phyloP scores from a whole-genome alignment of 2,888 invertebrate species.

The Tridacna gigas region DNA sequence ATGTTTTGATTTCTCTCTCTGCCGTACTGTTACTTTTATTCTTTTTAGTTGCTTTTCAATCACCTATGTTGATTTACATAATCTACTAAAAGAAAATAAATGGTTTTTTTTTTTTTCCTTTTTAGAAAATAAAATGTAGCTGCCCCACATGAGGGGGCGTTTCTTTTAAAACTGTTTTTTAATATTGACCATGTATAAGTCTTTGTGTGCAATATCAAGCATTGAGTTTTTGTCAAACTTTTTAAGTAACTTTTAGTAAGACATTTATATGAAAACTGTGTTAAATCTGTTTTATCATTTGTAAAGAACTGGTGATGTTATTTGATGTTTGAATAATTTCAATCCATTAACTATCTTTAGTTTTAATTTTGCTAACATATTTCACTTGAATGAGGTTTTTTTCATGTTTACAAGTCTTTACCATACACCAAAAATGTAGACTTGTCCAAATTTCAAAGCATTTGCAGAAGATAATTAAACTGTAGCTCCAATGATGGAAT shows the following conservation, averaged over 20 bases:
- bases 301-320: conserved; percentile 5
- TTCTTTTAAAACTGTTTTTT: conserved; percentile 27
- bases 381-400: no score
- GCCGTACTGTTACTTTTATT: no score
- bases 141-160: conserved; percentile 19
- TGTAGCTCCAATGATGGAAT: no score
- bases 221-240: conserved; percentile 16
- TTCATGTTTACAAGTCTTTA: no score
- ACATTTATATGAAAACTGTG: background rate
- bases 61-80: no score
- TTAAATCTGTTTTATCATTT: conserved; percentile 16
- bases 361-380: no score
- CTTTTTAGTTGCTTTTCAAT: no score
- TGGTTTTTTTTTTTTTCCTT: background rate
- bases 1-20: no score
- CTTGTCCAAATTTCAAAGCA: no score
- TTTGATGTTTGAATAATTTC: background rate
- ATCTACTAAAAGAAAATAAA: no score
- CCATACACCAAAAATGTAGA: no score
- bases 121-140: conserved; percentile 5
- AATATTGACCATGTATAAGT: background rate
- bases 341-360: background rate
- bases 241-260: conserved; percentile 20
- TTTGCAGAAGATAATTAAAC: no score
- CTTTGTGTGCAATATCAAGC: conserved; percentile 19